These are phyloP conservation scores for Leptinotarsa haldemani DNA, from an alignment of 2,888 invertebrate genomes.

Conservation along the genomic window DNA sequence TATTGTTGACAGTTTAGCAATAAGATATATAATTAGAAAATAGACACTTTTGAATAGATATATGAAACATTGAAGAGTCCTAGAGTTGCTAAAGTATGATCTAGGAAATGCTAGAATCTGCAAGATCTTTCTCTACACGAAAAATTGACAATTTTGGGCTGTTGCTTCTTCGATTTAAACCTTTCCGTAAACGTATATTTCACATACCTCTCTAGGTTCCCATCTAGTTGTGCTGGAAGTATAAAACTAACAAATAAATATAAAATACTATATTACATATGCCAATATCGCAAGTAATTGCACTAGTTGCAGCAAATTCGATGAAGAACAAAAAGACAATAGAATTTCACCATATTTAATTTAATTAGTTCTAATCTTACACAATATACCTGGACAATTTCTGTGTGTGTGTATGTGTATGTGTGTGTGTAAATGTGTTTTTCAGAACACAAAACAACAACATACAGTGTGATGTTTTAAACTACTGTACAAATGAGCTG, in stretches of 20 bases:
- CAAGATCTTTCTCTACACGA: no score
- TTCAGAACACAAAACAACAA: slow-evolving; percentile 51
- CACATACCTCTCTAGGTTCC: no score
- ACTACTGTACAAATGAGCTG: slow-evolving; percentile 64
- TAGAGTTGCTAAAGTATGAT: no score
- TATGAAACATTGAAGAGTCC: no score
- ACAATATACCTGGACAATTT: slow-evolving; percentile 44
- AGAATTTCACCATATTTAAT: slow-evolving; percentile 44
- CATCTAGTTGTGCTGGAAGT: slow-evolving; percentile 15
- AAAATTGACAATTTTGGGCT: no score
- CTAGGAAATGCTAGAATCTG: no score
- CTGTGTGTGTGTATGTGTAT: slow-evolving; percentile 42
- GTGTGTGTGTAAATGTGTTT: slow-evolving; percentile 44
- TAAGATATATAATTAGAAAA: no score
- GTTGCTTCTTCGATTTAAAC: no score
- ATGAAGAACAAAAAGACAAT: slow-evolving; percentile 44
- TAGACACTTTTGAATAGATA: no score
- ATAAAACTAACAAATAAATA: slow-evolving; percentile 35
- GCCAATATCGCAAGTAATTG: slow-evolving; percentile 31
- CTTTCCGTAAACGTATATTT: no score
- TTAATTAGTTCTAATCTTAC: slow-evolving; percentile 43
- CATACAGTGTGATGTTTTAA: slow-evolving; percentile 55
- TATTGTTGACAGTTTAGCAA: no score
- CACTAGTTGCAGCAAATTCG: slow-evolving; percentile 38
- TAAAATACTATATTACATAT: slow-evolving; percentile 43